Base-by-base conservation (phyloP, 2,888 invertebrate species). In the Caenorhabditis sp. region DNA sequence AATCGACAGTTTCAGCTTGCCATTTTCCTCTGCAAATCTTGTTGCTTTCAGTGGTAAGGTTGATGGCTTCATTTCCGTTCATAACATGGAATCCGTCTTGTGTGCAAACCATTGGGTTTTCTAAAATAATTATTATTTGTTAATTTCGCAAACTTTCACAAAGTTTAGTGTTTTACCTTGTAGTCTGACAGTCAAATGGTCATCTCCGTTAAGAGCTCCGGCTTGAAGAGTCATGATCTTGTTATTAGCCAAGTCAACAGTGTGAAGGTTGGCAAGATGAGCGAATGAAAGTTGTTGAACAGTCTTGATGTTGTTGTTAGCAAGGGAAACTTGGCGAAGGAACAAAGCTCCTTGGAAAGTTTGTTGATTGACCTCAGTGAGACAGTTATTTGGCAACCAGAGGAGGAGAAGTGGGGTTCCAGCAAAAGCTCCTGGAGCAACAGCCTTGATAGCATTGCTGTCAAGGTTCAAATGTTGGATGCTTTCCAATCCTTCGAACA, bases 181-280 rank as follows among this genome's bases (percentile, higher is more conserved):
- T 20, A 88, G 83, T 21, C 87, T 66, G 31, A 86, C 83, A 14
- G 85, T 83, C 56, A 86, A 76, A 67, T 85, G 84, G 56, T 84
- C 84, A 36, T 83, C 71, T 50, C 85, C 85, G 65, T 82, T 80
- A 53, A 88, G 71, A 36, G 86, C 77, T 23, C 79, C 79, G n/a
- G 74, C 63, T 60, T 84, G 81, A 12, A 87, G 75, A 17, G 75
- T 78, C 58, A 83, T 65, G 43, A 88, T 83, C 62, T 84, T 81
- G 89, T 95, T 95, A 89, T 94, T 93, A 50, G 94, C 93, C 78
- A 95, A 90, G 88, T 95, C 95, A 61, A 95, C 89, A 7, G 94
- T 94, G 89, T 94, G 93, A 82, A 95, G 90, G 89, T 95, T 94
- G 89, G 94, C 93, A 59, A 95, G 90, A 0, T 94, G 79, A 85